Evolutionary conservation across 2,113 vertebrate genomes (phyloP).

Genomic region (sheep (Ovis aries)): ARS-UI_Ramb_v3.0 NC_056056.1:223980501-223981000

Average conservation of each 20-base stretch:
- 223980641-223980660: too few relatives aligned
- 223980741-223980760: fast-evolving
- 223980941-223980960: neutral
- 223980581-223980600: fast-evolving
- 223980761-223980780: fast-evolving
- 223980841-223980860: fast-evolving
- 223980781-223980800: neutral
- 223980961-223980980: fast-evolving
- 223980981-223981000: neutral
- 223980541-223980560: fast-evolving
- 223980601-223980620: too few relatives aligned
- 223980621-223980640: too few relatives aligned
- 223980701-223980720: neutral
- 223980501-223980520: fast-evolving
- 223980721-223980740: neutral
- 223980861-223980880: too few relatives aligned
- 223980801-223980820: fast-evolving
- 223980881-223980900: fast-evolving
- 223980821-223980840: fast-evolving
- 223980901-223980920: neutral
- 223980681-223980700: fast-evolving
- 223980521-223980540: fast-evolving
- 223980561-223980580: fast-evolving
- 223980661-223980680: neutral
- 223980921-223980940: fast-evolving